phyloP scores from a whole-genome alignment of 2,113 vertebrate genomes.

The Pterophyllum scalare region DNA sequence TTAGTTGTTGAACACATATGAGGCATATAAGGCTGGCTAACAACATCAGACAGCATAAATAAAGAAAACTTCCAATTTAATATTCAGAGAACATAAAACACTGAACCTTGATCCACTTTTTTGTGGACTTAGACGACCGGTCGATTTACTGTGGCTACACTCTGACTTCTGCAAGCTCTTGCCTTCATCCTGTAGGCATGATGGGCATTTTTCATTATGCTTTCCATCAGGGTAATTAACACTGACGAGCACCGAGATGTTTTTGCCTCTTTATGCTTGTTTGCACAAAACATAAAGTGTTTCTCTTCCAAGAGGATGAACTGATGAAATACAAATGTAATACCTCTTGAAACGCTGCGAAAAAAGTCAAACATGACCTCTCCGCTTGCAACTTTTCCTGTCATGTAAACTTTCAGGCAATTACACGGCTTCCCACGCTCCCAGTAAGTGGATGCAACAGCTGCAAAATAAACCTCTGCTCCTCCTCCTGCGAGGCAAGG shows the following conservation, averaged over 20 bases:
- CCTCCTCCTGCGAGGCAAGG: background rate
- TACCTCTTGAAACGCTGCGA: background rate
- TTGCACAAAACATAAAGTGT: conserved; percentile 32
- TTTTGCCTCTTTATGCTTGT: conserved; percentile 29
- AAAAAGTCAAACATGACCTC: conserved; percentile 11
- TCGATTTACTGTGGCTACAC: conserved; percentile 15
- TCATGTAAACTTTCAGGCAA: conserved; percentile 39
- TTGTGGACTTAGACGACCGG: background rate
- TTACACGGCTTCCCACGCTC: conserved; percentile 17
- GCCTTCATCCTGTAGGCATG: conserved; percentile 25
- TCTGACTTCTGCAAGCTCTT: conserved; percentile 9
- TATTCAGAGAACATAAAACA: background rate
- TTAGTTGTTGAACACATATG: background rate
- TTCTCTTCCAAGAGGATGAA: conserved; percentile 17
- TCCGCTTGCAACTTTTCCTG: background rate
- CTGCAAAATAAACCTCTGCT: conserved; percentile 21
- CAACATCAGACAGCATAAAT: background rate
- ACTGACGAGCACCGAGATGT: background rate
- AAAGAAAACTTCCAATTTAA: background rate
- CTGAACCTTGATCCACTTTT: background rate
- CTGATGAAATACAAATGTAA: conserved; percentile 59
- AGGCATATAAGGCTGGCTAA: background rate
- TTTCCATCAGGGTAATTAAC: conserved; percentile 48
- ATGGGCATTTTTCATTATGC: conserved; percentile 27
- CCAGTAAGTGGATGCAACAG: conserved; percentile 28